A percentile compares a stretch with the other conserved stretches of the same genome.
phyloP scores from a whole-genome alignment of 2,113 vertebrate genomes.

The Labeo catla region DNA sequence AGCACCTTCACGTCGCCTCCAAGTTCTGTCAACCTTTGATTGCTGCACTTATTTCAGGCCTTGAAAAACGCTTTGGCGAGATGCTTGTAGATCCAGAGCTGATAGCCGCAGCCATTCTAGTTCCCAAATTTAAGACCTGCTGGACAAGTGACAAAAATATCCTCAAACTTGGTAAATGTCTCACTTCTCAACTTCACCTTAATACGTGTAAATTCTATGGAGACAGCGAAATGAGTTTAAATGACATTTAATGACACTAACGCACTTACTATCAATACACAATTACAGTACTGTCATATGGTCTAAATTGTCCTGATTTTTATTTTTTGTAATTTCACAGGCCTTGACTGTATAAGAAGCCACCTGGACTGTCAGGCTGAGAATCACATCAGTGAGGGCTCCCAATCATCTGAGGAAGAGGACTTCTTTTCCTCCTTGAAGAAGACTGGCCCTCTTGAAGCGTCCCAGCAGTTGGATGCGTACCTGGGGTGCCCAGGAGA shows the following conservation, averaged over 20 bases:
- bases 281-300: slow-evolving; percentile 25
- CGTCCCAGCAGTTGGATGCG: slow-evolving; percentile 30
- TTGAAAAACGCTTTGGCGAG: slow-evolving; percentile 23
- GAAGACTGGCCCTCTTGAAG: slow-evolving; percentile 30
- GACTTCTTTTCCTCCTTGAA: slow-evolving; percentile 41
- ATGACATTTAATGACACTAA: neutral
- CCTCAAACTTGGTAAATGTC: slow-evolving; percentile 47
- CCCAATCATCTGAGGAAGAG: slow-evolving; percentile 38
- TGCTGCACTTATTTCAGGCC: slow-evolving; percentile 31
- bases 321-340: slow-evolving; percentile 42
- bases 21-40: slow-evolving; percentile 51
- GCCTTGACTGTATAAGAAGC: slow-evolving; percentile 44
- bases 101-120: slow-evolving; percentile 43
- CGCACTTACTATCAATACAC: neutral
- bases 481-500: slow-evolving; percentile 42
- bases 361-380: slow-evolving; percentile 37
- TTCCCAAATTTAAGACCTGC: slow-evolving; percentile 52
- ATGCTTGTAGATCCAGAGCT: slow-evolving; percentile 45
- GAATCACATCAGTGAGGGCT: slow-evolving; percentile 12
- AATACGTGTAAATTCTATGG: slow-evolving; percentile 2
- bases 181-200: slow-evolving; percentile 23
- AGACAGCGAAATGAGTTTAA: slow-evolving; percentile 28
- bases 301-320: slow-evolving; percentile 36
- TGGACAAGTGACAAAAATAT: slow-evolving; percentile 43
- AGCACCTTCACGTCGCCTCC: neutral